Conservation (phyloP, 2,113 vertebrate species). For the Eclectus roratus region DNA sequence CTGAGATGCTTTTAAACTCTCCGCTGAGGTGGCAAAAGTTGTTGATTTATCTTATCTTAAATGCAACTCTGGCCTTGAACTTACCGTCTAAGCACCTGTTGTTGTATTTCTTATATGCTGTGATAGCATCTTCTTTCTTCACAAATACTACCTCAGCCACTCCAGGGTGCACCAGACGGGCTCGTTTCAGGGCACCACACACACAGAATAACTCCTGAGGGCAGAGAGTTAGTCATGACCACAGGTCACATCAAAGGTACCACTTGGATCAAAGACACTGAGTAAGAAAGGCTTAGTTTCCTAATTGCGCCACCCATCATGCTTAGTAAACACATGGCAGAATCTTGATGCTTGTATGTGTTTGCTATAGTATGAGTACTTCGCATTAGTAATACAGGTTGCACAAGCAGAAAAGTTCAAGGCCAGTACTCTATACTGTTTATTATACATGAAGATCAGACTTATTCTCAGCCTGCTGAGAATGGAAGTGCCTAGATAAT, state of each 20-base stretch:
- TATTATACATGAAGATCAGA: background rate
- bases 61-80: background rate
- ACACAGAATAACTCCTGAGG: slow-evolving; percentile 95
- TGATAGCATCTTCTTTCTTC: slow-evolving; percentile 94
- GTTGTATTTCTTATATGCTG: slow-evolving; percentile 97
- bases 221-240: background rate
- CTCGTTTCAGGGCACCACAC: slow-evolving; percentile 94
- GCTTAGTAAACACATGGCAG: background rate
- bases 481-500: background rate
- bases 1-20: background rate
- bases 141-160: slow-evolving; percentile 98
- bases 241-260: background rate
- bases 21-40: background rate
- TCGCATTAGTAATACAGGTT: background rate
- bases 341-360: background rate
- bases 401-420: background rate
- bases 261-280: background rate
- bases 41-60: background rate
- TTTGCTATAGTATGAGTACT: background rate
- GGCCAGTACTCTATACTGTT: background rate
- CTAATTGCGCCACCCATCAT: background rate
- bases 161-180: slow-evolving; percentile 89
- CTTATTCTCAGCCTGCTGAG: background rate
- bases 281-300: background rate
- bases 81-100: slow-evolving; percentile 96